Base-by-base conservation (phyloP, 2,797 vertebrate genomes). In the Harpagifer antarcticus region DNA sequence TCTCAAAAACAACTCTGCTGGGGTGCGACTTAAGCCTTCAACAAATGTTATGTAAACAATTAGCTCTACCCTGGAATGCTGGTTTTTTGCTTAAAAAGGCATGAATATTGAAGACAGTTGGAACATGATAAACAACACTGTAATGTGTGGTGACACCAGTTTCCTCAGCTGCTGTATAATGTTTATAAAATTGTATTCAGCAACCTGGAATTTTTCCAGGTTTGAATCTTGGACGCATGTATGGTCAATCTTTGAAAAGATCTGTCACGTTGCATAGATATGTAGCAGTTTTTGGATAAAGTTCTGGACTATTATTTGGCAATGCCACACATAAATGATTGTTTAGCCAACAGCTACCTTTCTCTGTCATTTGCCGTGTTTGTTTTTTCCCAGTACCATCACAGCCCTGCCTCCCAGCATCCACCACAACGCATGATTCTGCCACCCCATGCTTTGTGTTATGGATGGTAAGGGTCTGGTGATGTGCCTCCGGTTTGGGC, bases 1-100 rank as follows among this genome's bases (percentile, higher is more conserved):
- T 20, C 20, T 67, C 50, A 62, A 43, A 33, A 47, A 66, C 19
- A 67, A 19, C 65, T 50, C 3, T 19, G 31, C 20, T 78, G 37
- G n/a, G 45, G 4, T 54, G 10, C 0, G 3, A 42, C 60, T 58
- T 31, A 2, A 17, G 17, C 12, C 52, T 54, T 16, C n/a, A 70
- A 57, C 1, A 45, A 58, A 60, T 47, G 2, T 9, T 40, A n/a
- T 13, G n/a, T 6, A 3, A 58, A n/a, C 4, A 4, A 13, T 43
- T 45, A 57, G 31, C 17, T 59, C 13, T 23, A n/a, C 20, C 3
- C 68, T 60, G 20, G 13, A 10, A 42, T 19, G 11, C 3, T 54
- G 5, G n/a, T 27, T 37, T 27, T 12, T 50, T 17, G 9, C 14
- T 49, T 53, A 3, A 45, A 72, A 45, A 27, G 27, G 8, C 19